phyloP scores from a whole-genome alignment of 2,113 vertebrate species.

The Cyphomyrus discorhynchus region DNA sequence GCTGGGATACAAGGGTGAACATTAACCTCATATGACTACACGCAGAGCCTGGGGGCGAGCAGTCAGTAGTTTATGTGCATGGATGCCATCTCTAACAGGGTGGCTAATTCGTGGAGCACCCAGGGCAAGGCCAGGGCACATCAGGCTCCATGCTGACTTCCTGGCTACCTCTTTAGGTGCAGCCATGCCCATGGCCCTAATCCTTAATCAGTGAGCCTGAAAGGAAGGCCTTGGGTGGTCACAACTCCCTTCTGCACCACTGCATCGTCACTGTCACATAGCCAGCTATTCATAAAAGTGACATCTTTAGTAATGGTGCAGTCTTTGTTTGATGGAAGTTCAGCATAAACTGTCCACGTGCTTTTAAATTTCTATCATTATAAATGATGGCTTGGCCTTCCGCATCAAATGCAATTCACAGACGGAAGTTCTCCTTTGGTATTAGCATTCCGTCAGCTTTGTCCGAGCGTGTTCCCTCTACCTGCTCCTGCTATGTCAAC shows the following conservation, averaged over 20 bases:
- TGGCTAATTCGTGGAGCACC: not conserved
- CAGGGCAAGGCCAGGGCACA: not conserved
- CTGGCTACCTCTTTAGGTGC: not conserved
- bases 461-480: not conserved
- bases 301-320: not conserved
- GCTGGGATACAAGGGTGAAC: not conserved
- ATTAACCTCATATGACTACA: not conserved
- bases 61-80: not conserved
- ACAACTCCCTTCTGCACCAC: slow-evolving; percentile 35
- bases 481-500: not conserved
- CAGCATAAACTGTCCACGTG: not conserved
- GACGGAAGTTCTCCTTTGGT: not conserved
- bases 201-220: slow-evolving; percentile 45
- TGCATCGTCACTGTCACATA: not conserved
- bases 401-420: not conserved
- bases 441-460: not conserved
- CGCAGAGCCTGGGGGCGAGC: not conserved
- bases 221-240: slow-evolving; percentile 35
- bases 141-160: not conserved
- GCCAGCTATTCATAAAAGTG: not conserved
- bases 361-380: not conserved
- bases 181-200: slow-evolving; percentile 30
- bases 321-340: not conserved
- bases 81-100: not conserved
- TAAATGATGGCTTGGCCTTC: not conserved